Percentiles rank a stretch among this genome's conserved stretches.
Conservation (phyloP, 2,888 invertebrate species). For the Chloromyia formosa region DNA sequence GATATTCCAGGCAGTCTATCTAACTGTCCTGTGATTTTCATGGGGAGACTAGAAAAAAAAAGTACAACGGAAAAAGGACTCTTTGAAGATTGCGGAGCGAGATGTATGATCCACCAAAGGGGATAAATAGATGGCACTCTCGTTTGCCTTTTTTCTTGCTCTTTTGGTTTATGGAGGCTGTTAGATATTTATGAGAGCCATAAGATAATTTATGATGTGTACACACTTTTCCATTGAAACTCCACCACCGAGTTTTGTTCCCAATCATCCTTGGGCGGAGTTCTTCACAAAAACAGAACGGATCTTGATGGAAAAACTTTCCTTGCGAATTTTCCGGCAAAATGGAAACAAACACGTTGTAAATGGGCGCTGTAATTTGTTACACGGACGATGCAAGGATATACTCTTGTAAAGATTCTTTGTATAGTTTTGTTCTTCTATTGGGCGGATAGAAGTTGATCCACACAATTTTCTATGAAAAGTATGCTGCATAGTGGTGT, state of each 20-base stretch:
- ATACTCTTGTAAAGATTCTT: no score
- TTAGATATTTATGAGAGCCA: slow-evolving; percentile 32
- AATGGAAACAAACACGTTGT: neutral
- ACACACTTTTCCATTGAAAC: slow-evolving; percentile 20
- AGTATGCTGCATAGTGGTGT: no score
- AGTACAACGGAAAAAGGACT: neutral
- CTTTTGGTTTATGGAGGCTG: slow-evolving; percentile 19
- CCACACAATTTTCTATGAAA: no score
- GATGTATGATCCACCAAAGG: neutral
- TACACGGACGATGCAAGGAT: neutral
- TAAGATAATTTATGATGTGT: slow-evolving; percentile 39
- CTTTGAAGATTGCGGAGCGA: neutral
- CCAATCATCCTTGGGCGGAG: neutral
- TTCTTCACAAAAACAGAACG: neutral
- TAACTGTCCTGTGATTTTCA: slow-evolving; percentile 32
- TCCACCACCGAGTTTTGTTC: neutral
- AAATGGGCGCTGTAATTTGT: slow-evolving; percentile 28
- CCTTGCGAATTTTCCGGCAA: neutral
- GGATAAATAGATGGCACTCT: slow-evolving; percentile 3
- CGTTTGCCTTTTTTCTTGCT: neutral
- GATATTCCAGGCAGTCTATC: slow-evolving; percentile 16
- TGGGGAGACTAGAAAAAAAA: no score
- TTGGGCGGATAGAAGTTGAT: no score
- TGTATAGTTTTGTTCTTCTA: no score
- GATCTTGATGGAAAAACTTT: slow-evolving; percentile 6